A percentile compares a stretch with the other conserved stretches of the same genome.
Conservation (phyloP, 2,888 invertebrate species). For the Hoplodrina ambigua region DNA sequence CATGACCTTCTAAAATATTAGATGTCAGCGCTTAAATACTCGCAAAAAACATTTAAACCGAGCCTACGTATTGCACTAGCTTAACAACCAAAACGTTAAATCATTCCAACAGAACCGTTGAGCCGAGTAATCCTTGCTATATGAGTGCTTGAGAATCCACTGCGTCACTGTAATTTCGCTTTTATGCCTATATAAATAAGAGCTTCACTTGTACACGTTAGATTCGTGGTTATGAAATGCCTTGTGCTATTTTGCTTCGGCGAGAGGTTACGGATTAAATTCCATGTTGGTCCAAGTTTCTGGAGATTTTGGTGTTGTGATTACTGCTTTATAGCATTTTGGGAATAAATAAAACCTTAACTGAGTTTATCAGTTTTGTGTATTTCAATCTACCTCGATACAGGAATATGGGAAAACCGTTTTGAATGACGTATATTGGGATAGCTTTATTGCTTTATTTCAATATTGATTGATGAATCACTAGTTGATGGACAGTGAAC, state of each 20-base stretch:
- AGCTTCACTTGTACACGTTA: constrained; percentile 50
- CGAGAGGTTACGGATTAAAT: constrained; percentile 75
- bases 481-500: constrained; percentile 14
- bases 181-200: constrained; percentile 61
- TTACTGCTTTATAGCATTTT: constrained; percentile 1
- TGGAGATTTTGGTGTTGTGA: constrained; percentile 34
- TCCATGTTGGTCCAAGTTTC: constrained; percentile 68
- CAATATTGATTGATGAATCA: constrained; percentile 26
- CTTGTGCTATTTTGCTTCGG: constrained; percentile 75
- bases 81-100: constrained; percentile 59
- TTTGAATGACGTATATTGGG: constrained; percentile 4
- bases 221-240: constrained; percentile 77
- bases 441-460: constrained; percentile 9
- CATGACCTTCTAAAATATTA: not conserved
- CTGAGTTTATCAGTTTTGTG: not conserved
- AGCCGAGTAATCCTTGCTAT: constrained; percentile 65
- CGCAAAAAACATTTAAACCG: constrained; percentile 20
- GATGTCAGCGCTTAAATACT: not conserved
- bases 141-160: constrained; percentile 56
- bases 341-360: not conserved
- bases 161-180: constrained; percentile 55
- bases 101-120: constrained; percentile 65
- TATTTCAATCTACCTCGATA: not conserved
- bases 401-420: constrained; percentile 9
- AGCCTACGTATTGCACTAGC: constrained; percentile 50